phyloP scores from a whole-genome alignment of 2,113 vertebrate species.

The Epinephelus lanceolatus region DNA sequence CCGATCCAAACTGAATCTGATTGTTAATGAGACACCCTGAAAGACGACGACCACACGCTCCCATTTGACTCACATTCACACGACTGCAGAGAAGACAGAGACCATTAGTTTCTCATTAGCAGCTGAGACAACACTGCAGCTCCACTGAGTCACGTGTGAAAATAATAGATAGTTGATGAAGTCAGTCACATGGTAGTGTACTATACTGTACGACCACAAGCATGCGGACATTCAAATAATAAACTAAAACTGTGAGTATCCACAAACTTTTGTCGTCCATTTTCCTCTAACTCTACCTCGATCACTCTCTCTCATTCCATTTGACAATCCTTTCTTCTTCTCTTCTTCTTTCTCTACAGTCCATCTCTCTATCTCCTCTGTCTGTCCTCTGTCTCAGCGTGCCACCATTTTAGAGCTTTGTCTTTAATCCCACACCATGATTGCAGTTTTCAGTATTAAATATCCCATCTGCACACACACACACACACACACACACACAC shows the following conservation, averaged over 20 bases:
- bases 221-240: not conserved
- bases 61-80: conserved; percentile 24
- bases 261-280: no score
- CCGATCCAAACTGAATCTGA: conserved; percentile 23
- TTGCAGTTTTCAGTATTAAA: conserved; percentile 82
- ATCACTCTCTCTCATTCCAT: not conserved
- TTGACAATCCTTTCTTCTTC: not conserved
- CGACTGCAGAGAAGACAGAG: conserved; percentile 12
- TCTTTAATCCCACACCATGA: conserved; percentile 81
- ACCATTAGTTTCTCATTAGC: conserved; percentile 35
- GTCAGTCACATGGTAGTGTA: not conserved
- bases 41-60: conserved; percentile 38
- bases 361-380: conserved; percentile 42
- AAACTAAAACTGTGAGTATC: no score
- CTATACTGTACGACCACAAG: not conserved
- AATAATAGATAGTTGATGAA: not conserved
- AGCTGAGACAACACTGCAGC: conserved; percentile 13
- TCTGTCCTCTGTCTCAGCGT: conserved; percentile 45
- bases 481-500: conserved; percentile 32
- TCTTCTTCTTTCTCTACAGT: not conserved
- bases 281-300: not conserved
- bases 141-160: conserved; percentile 23
- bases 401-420: conserved; percentile 82
- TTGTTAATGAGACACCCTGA: conserved; percentile 40
- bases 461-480: conserved; percentile 51